Evolutionary conservation across 2,888 invertebrate species (phyloP).

Genomic region (Arenicola marina): DNA sequence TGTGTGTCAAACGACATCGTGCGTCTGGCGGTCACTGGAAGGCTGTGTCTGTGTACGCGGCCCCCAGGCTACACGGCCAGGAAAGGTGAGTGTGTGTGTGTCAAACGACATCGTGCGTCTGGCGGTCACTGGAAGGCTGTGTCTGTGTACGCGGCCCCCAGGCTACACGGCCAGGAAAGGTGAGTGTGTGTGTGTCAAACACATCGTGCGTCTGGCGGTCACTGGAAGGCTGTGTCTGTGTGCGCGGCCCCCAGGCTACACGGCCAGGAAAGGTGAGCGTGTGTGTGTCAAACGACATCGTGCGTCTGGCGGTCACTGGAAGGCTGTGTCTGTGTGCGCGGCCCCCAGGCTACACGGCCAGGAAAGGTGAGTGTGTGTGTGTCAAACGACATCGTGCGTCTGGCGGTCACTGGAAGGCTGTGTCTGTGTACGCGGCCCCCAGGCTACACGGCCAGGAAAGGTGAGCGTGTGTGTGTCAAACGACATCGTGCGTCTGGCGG

Average conservation of each 20-base stretch:
- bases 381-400: no score
- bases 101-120: conserved; percentile 41
- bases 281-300: no score
- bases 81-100: conserved; percentile 38
- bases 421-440: conserved; percentile 79
- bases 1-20: conserved; percentile 86
- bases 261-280: conserved; percentile 64
- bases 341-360: conserved; percentile 67
- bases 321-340: conserved; percentile 78
- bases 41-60: conserved; percentile 77
- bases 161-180: conserved; percentile 48
- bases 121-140: conserved; percentile 79
- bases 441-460: conserved; percentile 38
- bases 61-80: conserved; percentile 66
- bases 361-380: conserved; percentile 69
- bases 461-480: background rate
- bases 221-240: conserved; percentile 83
- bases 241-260: conserved; percentile 71
- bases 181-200: conserved; percentile 12
- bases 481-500: conserved; percentile 26
- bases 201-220: conserved; percentile 79
- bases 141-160: conserved; percentile 78
- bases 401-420: no score
- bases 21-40: conserved; percentile 84
- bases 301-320: no score